A percentile compares a stretch with the other conserved stretches of the same genome.
These are phyloP conservation scores for Motacilla tschutschensis DNA, from an alignment of 2,113 vertebrate genomes.

Conservation along the genomic window DNA sequence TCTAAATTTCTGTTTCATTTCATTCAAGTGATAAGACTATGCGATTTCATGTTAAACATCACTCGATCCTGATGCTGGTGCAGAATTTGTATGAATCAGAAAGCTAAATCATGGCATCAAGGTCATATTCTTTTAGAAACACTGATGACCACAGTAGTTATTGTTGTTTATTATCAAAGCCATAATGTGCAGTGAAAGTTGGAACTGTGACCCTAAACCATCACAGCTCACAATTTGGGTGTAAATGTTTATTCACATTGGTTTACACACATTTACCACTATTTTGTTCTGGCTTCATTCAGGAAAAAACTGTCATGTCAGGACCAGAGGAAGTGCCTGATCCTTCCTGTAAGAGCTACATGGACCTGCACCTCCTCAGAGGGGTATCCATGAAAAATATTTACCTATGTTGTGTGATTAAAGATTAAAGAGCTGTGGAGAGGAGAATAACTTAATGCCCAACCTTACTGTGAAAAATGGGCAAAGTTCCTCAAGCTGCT, in stretches of 20 bases:
- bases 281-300: neutral
- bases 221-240: neutral
- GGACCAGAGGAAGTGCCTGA: neutral
- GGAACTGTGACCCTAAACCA: neutral
- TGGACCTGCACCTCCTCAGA: neutral
- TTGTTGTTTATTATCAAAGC: neutral
- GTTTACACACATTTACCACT: neutral
- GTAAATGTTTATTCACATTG: neutral
- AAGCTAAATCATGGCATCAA: neutral
- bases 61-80: fast-evolving
- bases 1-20: neutral
- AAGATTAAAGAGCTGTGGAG: neutral
- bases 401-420: neutral
- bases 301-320: neutral
- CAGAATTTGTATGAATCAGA: neutral
- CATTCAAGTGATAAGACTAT: neutral
- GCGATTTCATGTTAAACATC: neutral
- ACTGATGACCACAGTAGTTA: neutral
- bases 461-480: neutral
- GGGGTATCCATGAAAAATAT: neutral
- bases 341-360: neutral
- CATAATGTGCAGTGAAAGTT: neutral
- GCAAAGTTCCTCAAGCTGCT: neutral
- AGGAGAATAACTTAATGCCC: neutral
- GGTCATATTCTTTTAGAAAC: neutral